phyloP scores from a whole-genome alignment of 2,113 vertebrate species.

The Sturnira hondurensis region DNA sequence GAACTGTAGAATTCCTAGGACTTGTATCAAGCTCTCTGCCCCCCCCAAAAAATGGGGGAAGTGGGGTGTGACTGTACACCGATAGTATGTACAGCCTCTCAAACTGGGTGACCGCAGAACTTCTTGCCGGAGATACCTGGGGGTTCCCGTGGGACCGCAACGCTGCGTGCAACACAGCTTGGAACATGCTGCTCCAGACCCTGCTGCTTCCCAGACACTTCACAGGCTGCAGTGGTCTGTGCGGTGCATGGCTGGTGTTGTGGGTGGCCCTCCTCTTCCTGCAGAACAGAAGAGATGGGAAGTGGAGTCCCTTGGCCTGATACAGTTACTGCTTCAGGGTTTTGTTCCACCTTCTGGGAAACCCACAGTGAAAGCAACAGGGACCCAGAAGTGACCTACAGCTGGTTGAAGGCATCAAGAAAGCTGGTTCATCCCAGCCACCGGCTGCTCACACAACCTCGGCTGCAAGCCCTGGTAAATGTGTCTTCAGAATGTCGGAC shows the following conservation, averaged over 20 bases:
- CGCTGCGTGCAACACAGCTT: background rate
- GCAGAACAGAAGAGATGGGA: background rate
- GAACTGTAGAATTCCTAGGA: background rate
- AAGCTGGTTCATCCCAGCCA: slow-evolving; percentile 79
- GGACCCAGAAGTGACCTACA: background rate
- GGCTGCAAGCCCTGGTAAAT: background rate
- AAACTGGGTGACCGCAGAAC: background rate
- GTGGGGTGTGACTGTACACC: background rate
- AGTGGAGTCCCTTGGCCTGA: background rate
- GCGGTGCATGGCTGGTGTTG: background rate
- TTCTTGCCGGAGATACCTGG: background rate
- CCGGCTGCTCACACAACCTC: slow-evolving; percentile 74
- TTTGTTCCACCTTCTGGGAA: background rate
- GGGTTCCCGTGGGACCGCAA: background rate
- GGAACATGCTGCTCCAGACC: background rate
- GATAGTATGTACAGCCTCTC: background rate
- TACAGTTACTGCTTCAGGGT: background rate
- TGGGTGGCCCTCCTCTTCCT: background rate
- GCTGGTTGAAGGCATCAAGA: background rate
- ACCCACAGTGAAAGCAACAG: background rate
- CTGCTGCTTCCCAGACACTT: background rate
- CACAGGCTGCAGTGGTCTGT: background rate
- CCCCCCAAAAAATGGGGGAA: background rate
- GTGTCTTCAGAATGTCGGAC: background rate
- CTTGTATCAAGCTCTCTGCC: background rate